These are phyloP conservation scores for Myotis daubentonii DNA, from an alignment of 2,797 vertebrate genomes.

Conservation along the genomic window DNA sequence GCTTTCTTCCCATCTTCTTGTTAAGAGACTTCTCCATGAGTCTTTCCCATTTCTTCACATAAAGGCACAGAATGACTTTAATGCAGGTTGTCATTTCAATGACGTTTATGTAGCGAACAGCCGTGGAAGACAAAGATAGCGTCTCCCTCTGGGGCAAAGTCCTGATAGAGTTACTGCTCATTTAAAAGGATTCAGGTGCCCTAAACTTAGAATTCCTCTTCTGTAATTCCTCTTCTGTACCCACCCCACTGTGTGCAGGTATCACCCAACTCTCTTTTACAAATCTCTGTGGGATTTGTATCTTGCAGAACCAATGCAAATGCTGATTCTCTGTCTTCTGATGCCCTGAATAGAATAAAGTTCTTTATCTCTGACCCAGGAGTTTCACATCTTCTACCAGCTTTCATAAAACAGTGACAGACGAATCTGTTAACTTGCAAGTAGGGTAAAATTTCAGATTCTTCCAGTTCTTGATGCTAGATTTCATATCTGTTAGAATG, in stretches of 20 bases:
- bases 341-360: not conserved
- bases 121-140: not conserved
- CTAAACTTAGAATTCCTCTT: not conserved
- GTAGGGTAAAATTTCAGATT: not conserved
- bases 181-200: not conserved
- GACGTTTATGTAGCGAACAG: not conserved
- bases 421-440: not conserved
- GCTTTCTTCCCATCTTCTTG: not conserved
- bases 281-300: not conserved
- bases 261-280: not conserved
- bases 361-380: not conserved
- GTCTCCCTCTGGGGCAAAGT: not conserved
- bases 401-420: not conserved
- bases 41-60: not conserved
- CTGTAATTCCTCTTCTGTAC: not conserved
- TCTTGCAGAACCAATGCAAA: not conserved
- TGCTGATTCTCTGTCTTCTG: not conserved
- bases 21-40: not conserved
- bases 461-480: not conserved
- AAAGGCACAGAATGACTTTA: not conserved
- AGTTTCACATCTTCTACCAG: not conserved
- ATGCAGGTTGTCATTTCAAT: not conserved
- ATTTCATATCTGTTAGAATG: not conserved
- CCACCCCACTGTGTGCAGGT: not conserved
- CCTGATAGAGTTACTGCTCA: not conserved